Conservation (phyloP, 2,113 vertebrate species). For the Zosterops hypoxanthus region DNA sequence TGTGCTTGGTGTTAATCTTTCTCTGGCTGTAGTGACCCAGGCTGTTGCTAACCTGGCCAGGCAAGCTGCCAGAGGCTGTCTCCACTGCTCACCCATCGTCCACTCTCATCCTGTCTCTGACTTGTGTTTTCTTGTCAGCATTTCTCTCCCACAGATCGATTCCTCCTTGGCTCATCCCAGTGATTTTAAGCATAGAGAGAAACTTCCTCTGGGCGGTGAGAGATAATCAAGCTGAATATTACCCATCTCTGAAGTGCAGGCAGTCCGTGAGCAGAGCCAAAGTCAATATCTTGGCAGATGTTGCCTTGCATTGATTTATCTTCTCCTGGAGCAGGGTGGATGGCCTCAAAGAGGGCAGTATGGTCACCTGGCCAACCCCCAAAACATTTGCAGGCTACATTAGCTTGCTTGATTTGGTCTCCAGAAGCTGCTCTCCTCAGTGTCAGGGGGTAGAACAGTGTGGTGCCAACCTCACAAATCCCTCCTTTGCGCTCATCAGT, state of each 20-base stretch:
- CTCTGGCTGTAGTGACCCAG: background rate
- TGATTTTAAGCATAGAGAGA: constrained; percentile 75
- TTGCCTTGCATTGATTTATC: constrained; percentile 78
- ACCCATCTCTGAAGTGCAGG: constrained; percentile 74
- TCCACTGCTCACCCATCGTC: constrained; percentile 39
- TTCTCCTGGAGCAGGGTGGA: constrained; percentile 56
- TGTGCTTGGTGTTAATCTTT: constrained; percentile 7
- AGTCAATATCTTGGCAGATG: constrained; percentile 80
- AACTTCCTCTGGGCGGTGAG: constrained; percentile 73
- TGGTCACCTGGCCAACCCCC: constrained; percentile 45
- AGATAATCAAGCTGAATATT: constrained; percentile 84
- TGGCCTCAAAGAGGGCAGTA: constrained; percentile 35
- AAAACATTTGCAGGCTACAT: constrained; percentile 35
- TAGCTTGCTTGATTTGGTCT: constrained; percentile 28
- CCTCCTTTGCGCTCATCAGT: background rate
- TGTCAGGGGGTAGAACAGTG: constrained; percentile 12
- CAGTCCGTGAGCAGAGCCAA: constrained; percentile 70
- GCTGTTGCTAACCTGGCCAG: constrained; percentile 18
- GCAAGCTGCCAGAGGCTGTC: constrained; percentile 46
- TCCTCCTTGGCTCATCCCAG: constrained; percentile 63
- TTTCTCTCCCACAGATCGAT: constrained; percentile 70
- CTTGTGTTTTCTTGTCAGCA: constrained; percentile 74
- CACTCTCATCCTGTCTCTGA: constrained; percentile 51
- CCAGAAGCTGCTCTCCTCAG: background rate
- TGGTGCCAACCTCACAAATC: constrained; percentile 35